Evolutionary conservation across 1,140 invertebrate species (phyloP).

Genomic region (Bradysia coprophila): DNA sequence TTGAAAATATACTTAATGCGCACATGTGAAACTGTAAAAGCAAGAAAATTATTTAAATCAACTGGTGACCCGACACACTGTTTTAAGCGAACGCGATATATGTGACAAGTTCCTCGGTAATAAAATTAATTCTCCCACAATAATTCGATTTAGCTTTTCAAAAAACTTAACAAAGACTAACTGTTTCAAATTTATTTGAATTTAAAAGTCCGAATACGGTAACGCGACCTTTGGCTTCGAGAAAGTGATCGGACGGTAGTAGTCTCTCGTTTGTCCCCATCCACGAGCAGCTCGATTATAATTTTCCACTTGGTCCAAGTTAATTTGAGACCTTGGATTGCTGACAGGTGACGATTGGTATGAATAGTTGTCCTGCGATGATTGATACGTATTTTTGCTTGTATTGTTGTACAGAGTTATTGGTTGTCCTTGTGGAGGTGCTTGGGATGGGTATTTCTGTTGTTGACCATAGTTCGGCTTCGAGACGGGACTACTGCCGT

Average conservation of each 20-base stretch:
- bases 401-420: not conserved
- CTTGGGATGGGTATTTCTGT: conserved; percentile 4
- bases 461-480: conserved; percentile 1
- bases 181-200: not conserved
- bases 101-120: too few relatives aligned
- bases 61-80: too few relatives aligned
- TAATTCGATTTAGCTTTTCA: too few relatives aligned
- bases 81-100: too few relatives aligned
- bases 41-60: too few relatives aligned
- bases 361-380: not conserved
- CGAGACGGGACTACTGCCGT: not conserved
- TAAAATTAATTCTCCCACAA: too few relatives aligned
- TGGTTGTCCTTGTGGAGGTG: conserved; percentile 4
- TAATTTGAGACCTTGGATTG: not conserved
- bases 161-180: not conserved
- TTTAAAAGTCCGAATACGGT: conserved; percentile 42
- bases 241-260: conserved; percentile 50
- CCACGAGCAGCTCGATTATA: conserved; percentile 68
- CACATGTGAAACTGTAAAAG: too few relatives aligned
- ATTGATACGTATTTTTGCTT: not conserved
- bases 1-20: too few relatives aligned
- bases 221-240: conserved; percentile 28
- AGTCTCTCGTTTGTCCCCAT: conserved; percentile 43
- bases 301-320: conserved; percentile 26
- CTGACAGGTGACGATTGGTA: not conserved